phyloP scores from a whole-genome alignment of 2,113 vertebrate genomes.

The Oreochromis aureus region DNA sequence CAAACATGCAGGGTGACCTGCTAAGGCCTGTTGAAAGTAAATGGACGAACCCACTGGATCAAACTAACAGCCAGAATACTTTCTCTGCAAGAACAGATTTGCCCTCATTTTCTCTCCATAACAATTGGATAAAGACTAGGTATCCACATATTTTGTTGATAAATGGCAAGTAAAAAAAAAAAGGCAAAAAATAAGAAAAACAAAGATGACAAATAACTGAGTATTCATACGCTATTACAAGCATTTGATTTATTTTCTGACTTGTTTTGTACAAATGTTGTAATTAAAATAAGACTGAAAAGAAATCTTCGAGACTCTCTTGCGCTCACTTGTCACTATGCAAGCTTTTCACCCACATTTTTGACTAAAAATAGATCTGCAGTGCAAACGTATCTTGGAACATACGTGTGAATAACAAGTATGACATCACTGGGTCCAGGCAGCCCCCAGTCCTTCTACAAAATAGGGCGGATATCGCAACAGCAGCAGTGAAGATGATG shows the following conservation, averaged over 20 bases:
- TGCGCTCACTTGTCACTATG: not conserved
- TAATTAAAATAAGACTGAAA: not conserved
- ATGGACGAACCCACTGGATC: not conserved
- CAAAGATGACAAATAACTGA: not conserved
- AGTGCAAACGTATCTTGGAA: not conserved
- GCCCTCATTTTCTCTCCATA: not conserved
- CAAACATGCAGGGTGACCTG: not conserved
- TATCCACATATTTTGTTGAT: not conserved
- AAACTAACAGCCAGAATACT: not conserved
- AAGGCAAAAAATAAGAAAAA: not conserved
- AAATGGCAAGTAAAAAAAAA: not conserved
- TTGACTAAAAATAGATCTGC: not conserved
- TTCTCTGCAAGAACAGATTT: not conserved
- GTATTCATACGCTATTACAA: not conserved
- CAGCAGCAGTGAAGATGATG: not conserved
- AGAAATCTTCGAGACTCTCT: not conserved
- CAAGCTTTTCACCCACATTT: not conserved
- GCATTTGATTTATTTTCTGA: not conserved
- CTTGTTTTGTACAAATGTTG: not conserved
- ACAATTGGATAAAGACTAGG: not conserved
- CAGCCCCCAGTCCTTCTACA: not conserved
- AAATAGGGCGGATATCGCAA: not conserved
- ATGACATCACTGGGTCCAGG: not conserved
- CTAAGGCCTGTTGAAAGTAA: not conserved
- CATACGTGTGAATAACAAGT: not conserved